Base-by-base conservation (phyloP, 2,113 vertebrate species). In the Melozone crissalis region DNA sequence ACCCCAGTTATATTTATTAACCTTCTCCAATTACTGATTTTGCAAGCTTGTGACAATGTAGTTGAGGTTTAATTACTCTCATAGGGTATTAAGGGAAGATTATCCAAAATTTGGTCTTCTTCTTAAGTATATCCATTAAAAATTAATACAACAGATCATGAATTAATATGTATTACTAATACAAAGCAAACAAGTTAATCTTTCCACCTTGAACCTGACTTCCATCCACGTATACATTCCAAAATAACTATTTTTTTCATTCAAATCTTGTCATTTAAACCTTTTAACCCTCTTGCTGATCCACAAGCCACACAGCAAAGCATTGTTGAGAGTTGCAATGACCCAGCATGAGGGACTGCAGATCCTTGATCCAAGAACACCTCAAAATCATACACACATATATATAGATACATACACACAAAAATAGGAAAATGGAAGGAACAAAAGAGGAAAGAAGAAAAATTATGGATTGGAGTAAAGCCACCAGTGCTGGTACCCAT, bases 111-210 rank as follows among this genome's bases (percentile, higher is more conserved):
- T 61, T 55, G n/a, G 20, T 58, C 46, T 85, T 20, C 4, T 62
- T 85, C 19, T 24, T 85, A 79, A 94, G 46, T 61, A 62, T 47
- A 21, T 26, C 62, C 31, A 46, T 89, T 75, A 52, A 87, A 89
- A 82, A 85, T 51, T 54, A 73, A 35, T 43, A 5, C 13, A 59
- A 55, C 13, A 65, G 20, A 33, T 65, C 2, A 28, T 69, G 65
- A 87, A 69, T 65, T 57, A 91, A 33, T 27, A 26, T 31, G 1
- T 9, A 63, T 46, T 52, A 89, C 7, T 74, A 79, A 87, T 26
- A 51, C 35, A 85, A 79, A 79, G 55, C 58, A 95, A 95, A 82
- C 8, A 58, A 90, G 30, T 59, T 39, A 81, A 83, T 82, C n/a
- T 20, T 81, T 89, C 72, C 2, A 2, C 81, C 81, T 65, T 51